These are phyloP conservation scores for Phaenicophaeus curvirostris DNA, from an alignment of 2,797 vertebrate species.

Conservation along the genomic window DNA sequence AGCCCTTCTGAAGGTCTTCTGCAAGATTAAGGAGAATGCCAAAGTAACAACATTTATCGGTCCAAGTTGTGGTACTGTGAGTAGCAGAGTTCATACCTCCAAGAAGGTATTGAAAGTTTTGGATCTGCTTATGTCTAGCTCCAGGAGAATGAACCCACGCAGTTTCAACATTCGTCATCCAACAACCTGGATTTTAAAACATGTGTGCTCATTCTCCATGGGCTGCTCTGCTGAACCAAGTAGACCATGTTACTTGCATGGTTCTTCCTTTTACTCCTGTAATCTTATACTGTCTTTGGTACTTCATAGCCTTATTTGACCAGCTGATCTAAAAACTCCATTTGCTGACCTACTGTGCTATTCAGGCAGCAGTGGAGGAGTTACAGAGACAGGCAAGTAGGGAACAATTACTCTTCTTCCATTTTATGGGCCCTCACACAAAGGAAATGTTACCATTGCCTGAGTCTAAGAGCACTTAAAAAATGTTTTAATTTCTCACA, in stretches of 20 bases:
- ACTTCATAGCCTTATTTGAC: background rate
- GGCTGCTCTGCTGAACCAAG: background rate
- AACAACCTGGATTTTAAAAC: background rate
- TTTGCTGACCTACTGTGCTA: background rate
- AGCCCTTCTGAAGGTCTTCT: background rate
- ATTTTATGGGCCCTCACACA: background rate
- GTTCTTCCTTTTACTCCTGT: background rate
- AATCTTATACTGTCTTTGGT: background rate
- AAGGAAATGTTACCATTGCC: background rate
- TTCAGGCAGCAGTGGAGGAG: background rate
- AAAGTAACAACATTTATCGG: background rate
- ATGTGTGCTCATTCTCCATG: background rate
- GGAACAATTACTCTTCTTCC: background rate
- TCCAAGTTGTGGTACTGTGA: background rate
- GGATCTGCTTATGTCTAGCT: background rate
- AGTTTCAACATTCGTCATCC: background rate
- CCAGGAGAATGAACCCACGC: background rate
- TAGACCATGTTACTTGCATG: background rate
- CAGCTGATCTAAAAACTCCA: background rate
- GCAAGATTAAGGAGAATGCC: background rate
- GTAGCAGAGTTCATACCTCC: background rate
- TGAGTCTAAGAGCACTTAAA: background rate
- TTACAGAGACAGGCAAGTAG: background rate
- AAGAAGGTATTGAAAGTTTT: background rate
- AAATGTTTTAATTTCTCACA: background rate